These are phyloP conservation scores for Probosciger aterrimus DNA, from an alignment of 2,113 vertebrate species.

Conservation along the genomic window DNA sequence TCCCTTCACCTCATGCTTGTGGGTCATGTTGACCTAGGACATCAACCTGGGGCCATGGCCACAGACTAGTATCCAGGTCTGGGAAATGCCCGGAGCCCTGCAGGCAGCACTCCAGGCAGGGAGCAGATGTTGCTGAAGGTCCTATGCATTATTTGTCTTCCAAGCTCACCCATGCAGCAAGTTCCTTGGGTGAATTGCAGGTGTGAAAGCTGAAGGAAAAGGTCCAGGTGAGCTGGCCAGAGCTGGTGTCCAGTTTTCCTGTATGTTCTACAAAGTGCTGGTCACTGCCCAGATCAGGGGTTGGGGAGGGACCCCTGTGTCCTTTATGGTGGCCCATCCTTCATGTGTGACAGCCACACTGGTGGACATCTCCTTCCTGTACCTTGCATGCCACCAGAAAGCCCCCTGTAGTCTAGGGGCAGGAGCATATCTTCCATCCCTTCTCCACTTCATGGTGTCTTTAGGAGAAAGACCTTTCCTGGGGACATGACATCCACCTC, in stretches of 20 bases:
- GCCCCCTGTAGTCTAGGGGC: background rate
- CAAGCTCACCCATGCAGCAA: background rate
- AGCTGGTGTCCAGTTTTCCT: background rate
- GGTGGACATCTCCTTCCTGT: background rate
- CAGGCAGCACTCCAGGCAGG: background rate
- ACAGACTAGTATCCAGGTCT: background rate
- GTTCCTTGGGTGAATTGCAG: background rate
- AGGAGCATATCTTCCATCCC: background rate
- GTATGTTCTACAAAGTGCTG: background rate
- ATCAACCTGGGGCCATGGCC: background rate
- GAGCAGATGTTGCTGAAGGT: background rate
- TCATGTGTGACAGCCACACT: accelerated
- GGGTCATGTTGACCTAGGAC: background rate
- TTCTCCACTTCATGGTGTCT: background rate
- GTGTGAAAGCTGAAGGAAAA: background rate
- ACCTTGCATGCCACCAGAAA: background rate
- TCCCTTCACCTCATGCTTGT: background rate
- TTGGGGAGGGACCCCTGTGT: background rate
- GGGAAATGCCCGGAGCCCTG: background rate
- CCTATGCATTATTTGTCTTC: accelerated
- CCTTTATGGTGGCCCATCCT: background rate
- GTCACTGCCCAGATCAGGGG: background rate
- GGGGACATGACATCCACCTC: background rate
- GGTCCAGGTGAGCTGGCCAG: background rate
- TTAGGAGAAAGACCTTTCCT: background rate